Conservation (phyloP, 64 coral and sea anemone genomes). For the Stylophora pistillata region DNA sequence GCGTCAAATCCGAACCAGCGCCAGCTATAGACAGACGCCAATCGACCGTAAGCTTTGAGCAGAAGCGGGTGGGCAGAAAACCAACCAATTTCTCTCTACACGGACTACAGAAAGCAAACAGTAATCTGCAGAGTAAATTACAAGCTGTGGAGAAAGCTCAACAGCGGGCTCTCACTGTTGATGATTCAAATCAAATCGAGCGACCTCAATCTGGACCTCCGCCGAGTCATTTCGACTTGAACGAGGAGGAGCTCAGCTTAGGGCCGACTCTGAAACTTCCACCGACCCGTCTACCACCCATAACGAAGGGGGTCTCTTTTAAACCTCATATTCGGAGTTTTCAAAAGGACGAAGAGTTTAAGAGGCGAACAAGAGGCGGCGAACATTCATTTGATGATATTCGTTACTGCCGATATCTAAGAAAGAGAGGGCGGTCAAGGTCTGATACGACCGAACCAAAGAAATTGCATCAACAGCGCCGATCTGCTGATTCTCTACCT, state of each 20-base stretch:
- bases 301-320: not conserved
- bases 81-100: conserved; percentile 23
- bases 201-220: conserved; percentile 8
- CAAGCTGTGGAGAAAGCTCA: conserved; percentile 13
- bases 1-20: conserved; percentile 15
- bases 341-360: conserved; percentile 20
- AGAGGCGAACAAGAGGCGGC: not conserved
- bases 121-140: conserved; percentile 15
- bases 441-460: not conserved
- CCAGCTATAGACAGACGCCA: not conserved
- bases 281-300: conserved; percentile 18
- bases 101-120: conserved; percentile 33
- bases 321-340: conserved; percentile 5
- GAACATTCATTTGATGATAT: conserved; percentile 17
- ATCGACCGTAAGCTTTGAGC: conserved; percentile 21
- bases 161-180: not conserved
- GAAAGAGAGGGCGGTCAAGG: not conserved
- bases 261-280: conserved; percentile 23
- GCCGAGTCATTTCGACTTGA: conserved; percentile 30
- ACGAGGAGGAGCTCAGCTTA: conserved; percentile 20
- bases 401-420: conserved; percentile 25
- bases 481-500: not conserved
- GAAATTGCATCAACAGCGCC: not conserved
- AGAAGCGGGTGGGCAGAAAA: conserved; percentile 27
- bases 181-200: not conserved